These are phyloP conservation scores for Ctenosaura bakeri DNA, from an alignment of 2,797 vertebrate genomes.

Conservation along the genomic window DNA sequence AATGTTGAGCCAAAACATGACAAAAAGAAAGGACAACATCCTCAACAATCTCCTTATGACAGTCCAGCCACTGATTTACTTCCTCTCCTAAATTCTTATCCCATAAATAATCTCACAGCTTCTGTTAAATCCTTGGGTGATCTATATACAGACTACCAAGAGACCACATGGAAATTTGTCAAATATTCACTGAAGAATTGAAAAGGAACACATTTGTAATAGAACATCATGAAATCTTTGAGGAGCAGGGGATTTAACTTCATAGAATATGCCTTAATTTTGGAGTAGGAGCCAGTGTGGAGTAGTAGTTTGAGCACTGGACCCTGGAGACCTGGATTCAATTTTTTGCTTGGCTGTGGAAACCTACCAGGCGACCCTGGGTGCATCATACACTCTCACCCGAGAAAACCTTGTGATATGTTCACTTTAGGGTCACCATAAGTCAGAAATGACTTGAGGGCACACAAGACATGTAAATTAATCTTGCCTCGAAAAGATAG, in stretches of 20 bases:
- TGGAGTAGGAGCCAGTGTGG: too few species aligned
- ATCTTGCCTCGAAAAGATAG: too few species aligned
- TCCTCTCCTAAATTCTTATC: background rate
- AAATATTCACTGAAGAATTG: background rate
- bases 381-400: too few species aligned
- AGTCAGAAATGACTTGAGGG: too few species aligned
- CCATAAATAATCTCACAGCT: background rate
- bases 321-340: too few species aligned
- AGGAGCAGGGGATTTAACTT: background rate
- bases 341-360: too few species aligned
- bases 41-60: background rate
- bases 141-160: background rate
- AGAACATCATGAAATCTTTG: background rate
- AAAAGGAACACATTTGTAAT: background rate
- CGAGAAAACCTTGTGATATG: too few species aligned
- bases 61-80: background rate
- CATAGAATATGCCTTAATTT: background rate
- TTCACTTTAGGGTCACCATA: too few species aligned
- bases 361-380: too few species aligned
- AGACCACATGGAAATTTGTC: background rate
- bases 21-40: background rate
- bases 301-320: too few species aligned
- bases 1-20: constrained; percentile 18
- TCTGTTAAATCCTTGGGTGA: background rate
- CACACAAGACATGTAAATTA: background rate